Evolutionary conservation across 2,113 vertebrate species (phyloP).

Genomic region (Hydropotes inermis): DNA sequence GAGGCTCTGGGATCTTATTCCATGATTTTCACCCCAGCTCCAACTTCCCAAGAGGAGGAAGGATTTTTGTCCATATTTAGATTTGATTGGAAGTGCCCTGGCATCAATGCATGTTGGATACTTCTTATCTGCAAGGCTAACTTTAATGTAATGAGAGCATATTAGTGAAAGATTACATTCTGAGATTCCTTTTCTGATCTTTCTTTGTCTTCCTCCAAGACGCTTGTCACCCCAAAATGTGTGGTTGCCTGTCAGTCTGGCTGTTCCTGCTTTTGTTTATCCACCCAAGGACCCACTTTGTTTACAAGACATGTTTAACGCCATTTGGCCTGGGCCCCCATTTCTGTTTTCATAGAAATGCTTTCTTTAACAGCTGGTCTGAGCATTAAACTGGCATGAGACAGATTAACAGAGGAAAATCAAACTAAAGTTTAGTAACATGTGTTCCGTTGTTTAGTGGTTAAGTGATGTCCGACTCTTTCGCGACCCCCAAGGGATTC

Average conservation of each 20-base stretch:
- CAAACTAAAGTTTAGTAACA: not conserved
- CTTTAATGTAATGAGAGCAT: not conserved
- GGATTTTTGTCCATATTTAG: not conserved
- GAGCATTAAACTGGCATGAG: not conserved
- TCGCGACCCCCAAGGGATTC: no score
- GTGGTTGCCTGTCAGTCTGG: not conserved
- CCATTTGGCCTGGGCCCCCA: not conserved
- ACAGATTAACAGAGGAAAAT: not conserved
- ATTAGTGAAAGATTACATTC: not conserved
- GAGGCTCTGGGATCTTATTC: not conserved
- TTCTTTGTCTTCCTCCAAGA: not conserved
- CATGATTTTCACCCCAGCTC: not conserved
- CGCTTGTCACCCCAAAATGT: not conserved
- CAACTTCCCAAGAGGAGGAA: not conserved
- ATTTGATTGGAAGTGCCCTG: not conserved
- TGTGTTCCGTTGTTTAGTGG: not conserved
- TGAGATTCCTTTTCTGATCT: not conserved
- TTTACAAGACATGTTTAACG: not conserved
- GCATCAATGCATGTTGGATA: not conserved
- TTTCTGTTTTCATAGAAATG: not conserved
- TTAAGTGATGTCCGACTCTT: no score
- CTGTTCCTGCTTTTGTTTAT: not conserved
- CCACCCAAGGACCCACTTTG: not conserved
- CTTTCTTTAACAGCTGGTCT: not conserved
- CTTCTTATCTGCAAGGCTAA: not conserved